A percentile compares a stretch with the other conserved stretches of the same genome.
Evolutionary conservation across 2,797 vertebrate genomes (phyloP).

Genomic region (Chanos chanos): DNA sequence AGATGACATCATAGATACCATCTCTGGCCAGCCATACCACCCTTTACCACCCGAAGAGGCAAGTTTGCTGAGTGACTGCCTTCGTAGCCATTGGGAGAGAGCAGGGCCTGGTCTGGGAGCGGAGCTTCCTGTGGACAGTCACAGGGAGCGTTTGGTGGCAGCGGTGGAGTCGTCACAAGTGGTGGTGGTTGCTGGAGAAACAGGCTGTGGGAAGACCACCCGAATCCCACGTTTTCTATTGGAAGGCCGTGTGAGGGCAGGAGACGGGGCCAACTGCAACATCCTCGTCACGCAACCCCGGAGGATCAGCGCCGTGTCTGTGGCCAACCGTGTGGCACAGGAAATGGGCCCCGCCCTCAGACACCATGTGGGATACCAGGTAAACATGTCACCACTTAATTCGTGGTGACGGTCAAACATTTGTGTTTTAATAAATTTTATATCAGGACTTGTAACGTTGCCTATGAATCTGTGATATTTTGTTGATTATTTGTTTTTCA

Average conservation of each 20-base stretch:
- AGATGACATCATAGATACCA: conserved; percentile 75
- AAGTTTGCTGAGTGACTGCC: conserved; percentile 64
- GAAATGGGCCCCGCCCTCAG: conserved; percentile 87
- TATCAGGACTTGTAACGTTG: too few relatives aligned
- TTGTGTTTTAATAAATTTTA: not conserved
- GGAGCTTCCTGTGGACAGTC: conserved; percentile 83
- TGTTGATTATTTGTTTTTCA: too few relatives aligned
- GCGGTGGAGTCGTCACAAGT: conserved; percentile 80
- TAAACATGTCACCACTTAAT: too few relatives aligned
- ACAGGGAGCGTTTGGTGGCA: conserved; percentile 77
- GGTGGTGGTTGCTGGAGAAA: conserved; percentile 90
- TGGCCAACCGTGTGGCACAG: conserved; percentile 86
- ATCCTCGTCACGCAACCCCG: conserved; percentile 92
- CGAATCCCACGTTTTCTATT: conserved; percentile 90
- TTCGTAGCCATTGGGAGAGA: conserved; percentile 79
- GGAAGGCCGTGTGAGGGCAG: conserved; percentile 76
- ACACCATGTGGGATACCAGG: conserved; percentile 88
- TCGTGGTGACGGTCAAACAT: too few relatives aligned
- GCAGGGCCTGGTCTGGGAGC: conserved; percentile 58
- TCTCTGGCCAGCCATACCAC: conserved; percentile 79
- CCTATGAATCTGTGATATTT: too few relatives aligned
- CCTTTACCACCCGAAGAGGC: conserved; percentile 67
- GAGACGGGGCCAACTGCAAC: conserved; percentile 82
- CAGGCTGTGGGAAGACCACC: conserved; percentile 94
- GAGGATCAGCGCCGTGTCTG: conserved; percentile 92